These are phyloP conservation scores for Leptocoma aspasia DNA, from an alignment of 2,113 vertebrate genomes.

Conservation along the genomic window DNA sequence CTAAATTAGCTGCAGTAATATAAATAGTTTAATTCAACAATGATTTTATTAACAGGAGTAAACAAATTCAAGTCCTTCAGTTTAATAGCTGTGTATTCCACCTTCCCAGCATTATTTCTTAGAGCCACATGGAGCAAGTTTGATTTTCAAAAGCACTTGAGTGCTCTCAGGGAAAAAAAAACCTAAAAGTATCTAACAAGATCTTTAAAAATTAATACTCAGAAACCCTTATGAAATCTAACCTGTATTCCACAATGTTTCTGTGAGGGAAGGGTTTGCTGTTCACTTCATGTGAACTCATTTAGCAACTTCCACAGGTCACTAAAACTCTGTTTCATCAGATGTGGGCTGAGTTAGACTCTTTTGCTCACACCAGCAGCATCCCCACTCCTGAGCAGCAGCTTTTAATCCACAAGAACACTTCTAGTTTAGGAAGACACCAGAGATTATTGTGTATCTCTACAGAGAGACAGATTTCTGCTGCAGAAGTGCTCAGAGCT, in stretches of 20 bases:
- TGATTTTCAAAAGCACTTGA: neutral
- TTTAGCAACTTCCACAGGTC: neutral
- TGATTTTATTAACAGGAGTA: slow-evolving; percentile 65
- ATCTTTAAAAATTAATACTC: neutral
- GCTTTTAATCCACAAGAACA: neutral
- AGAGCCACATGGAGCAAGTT: neutral
- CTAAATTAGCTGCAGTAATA: slow-evolving; percentile 65
- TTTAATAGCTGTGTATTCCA: neutral
- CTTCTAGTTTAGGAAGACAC: neutral
- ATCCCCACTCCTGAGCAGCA: neutral
- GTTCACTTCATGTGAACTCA: neutral
- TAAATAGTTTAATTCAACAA: slow-evolving; percentile 59
- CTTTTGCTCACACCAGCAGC: neutral
- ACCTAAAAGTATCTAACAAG: neutral
- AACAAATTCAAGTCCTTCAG: slow-evolving; percentile 58
- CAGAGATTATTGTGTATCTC: neutral
- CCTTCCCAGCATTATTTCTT: neutral
- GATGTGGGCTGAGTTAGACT: neutral
- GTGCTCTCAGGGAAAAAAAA: neutral
- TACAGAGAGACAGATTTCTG: neutral
- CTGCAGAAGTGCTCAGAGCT: neutral
- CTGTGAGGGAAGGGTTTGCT: neutral
- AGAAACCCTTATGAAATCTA: neutral
- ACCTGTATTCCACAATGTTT: neutral
- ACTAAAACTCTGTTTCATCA: neutral